Evolutionary conservation across 2,888 invertebrate genomes (phyloP).

Genomic region (Malthinus seriepunctatus): DNA sequence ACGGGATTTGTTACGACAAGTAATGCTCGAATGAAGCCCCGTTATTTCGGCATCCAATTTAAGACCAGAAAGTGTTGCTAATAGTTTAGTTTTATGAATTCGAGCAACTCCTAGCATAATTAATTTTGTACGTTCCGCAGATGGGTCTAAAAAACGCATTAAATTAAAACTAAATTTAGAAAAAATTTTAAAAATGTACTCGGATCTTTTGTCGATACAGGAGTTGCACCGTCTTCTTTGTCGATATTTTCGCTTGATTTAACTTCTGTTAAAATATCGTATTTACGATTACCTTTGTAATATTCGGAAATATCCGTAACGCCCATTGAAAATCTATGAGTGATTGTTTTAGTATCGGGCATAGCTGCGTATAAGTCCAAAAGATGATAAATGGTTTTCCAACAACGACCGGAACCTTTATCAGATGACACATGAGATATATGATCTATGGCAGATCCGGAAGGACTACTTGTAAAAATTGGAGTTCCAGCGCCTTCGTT

Average conservation of each 20-base stretch:
- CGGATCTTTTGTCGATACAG: slow-evolving; percentile 18
- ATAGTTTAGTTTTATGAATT: slow-evolving; percentile 81
- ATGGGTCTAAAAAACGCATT: slow-evolving; percentile 52
- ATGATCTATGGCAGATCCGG: slow-evolving; percentile 60
- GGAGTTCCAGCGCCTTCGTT: slow-evolving; percentile 76
- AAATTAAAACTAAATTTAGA: neutral
- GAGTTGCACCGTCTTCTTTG: slow-evolving; percentile 55
- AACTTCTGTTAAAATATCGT: slow-evolving; percentile 60
- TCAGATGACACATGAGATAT: slow-evolving; percentile 56
- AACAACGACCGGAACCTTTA: slow-evolving; percentile 69
- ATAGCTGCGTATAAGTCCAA: slow-evolving; percentile 91
- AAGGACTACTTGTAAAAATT: slow-evolving; percentile 66
- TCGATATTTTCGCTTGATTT: slow-evolving; percentile 63
- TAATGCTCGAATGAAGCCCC: slow-evolving; percentile 87
- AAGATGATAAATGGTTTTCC: slow-evolving; percentile 92
- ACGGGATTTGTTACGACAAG: slow-evolving; percentile 83
- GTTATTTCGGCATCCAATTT: slow-evolving; percentile 95
- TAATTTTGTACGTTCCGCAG: slow-evolving; percentile 71
- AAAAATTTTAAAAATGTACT: slow-evolving; percentile 41
- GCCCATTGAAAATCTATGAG: slow-evolving; percentile 73
- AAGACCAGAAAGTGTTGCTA: slow-evolving; percentile 90
- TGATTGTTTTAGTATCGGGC: slow-evolving; percentile 93
- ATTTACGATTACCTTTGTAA: slow-evolving; percentile 64
- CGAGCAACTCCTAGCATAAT: slow-evolving; percentile 87
- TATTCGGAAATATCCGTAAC: slow-evolving; percentile 71